Conservation (phyloP, 2,888 invertebrate species). For the Bedellia somnulentella region DNA sequence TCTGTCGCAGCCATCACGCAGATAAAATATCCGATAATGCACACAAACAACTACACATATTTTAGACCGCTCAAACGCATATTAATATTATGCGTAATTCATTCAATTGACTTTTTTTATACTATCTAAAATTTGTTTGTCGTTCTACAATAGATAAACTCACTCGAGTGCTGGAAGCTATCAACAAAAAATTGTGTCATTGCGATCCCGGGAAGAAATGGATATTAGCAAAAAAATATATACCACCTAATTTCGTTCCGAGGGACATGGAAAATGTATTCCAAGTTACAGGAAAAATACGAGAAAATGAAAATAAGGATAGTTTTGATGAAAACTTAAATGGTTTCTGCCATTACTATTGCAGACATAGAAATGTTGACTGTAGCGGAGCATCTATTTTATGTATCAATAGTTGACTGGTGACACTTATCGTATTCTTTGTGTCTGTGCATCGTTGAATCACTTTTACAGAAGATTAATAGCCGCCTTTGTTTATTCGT, state of each 20-base stretch:
- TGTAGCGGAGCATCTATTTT: neutral
- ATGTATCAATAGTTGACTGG: too few species aligned
- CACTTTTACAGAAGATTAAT: too few species aligned
- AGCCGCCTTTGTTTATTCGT: too few species aligned
- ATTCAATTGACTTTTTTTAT: too few species aligned
- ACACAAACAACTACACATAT: too few species aligned
- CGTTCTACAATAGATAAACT: constrained; percentile 26
- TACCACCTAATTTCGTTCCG: constrained; percentile 27
- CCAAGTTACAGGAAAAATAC: constrained; percentile 21
- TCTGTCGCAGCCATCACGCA: too few species aligned
- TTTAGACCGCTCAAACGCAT: too few species aligned
- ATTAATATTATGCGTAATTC: too few species aligned
- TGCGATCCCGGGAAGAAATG: constrained; percentile 13
- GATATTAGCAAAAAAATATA: constrained; percentile 15
- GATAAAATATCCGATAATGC: too few species aligned
- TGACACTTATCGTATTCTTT: too few species aligned
- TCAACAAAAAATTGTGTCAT: constrained; percentile 15
- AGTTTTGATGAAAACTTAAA: constrained; percentile 49
- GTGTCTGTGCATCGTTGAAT: too few species aligned
- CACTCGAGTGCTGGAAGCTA: constrained; percentile 18
- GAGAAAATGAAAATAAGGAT: constrained; percentile 19
- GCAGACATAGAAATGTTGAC: constrained; percentile 40
- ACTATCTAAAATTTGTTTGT: neutral
- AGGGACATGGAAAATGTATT: constrained; percentile 23
- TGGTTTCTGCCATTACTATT: constrained; percentile 46